phyloP scores from a whole-genome alignment of 2,888 invertebrate genomes.

The Campoplex capitator region DNA sequence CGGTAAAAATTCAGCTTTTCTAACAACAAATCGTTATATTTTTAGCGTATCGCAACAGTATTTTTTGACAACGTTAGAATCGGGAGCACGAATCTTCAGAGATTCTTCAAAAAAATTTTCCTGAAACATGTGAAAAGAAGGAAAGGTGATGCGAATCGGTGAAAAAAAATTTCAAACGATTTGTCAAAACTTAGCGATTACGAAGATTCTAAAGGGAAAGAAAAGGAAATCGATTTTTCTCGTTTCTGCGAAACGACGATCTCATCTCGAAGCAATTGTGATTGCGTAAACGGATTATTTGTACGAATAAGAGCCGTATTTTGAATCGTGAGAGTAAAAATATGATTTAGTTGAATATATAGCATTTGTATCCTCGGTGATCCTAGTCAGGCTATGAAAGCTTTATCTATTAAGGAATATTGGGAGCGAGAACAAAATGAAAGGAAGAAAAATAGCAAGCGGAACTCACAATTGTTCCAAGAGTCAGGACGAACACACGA shows the following conservation, averaged over 20 bases:
- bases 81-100: not conserved
- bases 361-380: conserved; percentile 58
- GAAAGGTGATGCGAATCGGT: not conserved
- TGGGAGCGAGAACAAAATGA: conserved; percentile 15
- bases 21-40: no score
- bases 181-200: not conserved
- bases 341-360: conserved; percentile 21
- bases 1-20: not conserved
- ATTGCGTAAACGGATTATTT: conserved; percentile 12
- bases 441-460: not conserved
- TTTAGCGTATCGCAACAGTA: no score
- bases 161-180: not conserved
- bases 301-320: conserved; percentile 41
- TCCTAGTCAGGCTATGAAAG: conserved; percentile 62
- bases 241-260: conserved; percentile 26
- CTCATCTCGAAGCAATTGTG: conserved; percentile 18
- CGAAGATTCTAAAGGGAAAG: not conserved
- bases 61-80: no score
- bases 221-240: conserved; percentile 2
- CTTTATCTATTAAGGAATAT: conserved; percentile 62
- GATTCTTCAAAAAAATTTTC: not conserved
- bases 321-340: conserved; percentile 31
- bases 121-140: not conserved
- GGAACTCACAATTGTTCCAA: conserved; percentile 2
- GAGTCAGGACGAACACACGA: not conserved